Conservation (phyloP, 1,140 invertebrate genomes). For the Periplaneta americana region DNA sequence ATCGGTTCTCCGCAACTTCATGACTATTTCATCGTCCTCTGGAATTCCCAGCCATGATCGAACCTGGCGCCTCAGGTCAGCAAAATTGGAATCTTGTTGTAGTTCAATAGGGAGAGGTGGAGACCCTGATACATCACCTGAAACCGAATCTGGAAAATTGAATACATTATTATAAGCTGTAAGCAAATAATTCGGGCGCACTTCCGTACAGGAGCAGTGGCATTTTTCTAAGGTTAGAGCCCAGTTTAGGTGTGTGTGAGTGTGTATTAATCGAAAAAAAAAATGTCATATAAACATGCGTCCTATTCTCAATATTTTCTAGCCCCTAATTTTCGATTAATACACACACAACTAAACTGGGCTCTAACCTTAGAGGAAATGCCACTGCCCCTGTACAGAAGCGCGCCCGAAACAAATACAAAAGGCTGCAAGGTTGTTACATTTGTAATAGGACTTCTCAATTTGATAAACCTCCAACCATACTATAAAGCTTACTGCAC, state of each 20-base stretch:
- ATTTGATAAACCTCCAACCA: too few relatives aligned
- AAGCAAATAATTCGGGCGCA: neutral
- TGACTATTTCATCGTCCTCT: constrained; percentile 5
- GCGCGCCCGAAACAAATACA: too few relatives aligned
- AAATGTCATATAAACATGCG: neutral
- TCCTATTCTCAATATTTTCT: neutral
- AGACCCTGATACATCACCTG: neutral
- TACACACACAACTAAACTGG: too few relatives aligned
- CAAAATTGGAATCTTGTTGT: constrained; percentile 1
- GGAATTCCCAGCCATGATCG: constrained; percentile 9
- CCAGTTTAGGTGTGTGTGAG: neutral
- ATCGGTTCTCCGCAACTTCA: constrained; percentile 7
- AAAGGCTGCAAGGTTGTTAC: too few relatives aligned
- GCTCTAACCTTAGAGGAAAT: too few relatives aligned
- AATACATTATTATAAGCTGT: neutral
- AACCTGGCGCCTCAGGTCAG: neutral
- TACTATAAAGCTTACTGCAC: too few relatives aligned
- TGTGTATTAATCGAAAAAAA: neutral
- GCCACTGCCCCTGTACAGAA: too few relatives aligned
- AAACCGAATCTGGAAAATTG: neutral
- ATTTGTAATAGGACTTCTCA: too few relatives aligned
- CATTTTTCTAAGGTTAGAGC: neutral
- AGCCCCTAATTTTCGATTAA: neutral
- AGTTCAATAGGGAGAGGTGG: constrained; percentile 6
- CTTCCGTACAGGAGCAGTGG: neutral